Base-by-base conservation (phyloP, 2,797 vertebrate genomes). In the Florisuga fusca region DNA sequence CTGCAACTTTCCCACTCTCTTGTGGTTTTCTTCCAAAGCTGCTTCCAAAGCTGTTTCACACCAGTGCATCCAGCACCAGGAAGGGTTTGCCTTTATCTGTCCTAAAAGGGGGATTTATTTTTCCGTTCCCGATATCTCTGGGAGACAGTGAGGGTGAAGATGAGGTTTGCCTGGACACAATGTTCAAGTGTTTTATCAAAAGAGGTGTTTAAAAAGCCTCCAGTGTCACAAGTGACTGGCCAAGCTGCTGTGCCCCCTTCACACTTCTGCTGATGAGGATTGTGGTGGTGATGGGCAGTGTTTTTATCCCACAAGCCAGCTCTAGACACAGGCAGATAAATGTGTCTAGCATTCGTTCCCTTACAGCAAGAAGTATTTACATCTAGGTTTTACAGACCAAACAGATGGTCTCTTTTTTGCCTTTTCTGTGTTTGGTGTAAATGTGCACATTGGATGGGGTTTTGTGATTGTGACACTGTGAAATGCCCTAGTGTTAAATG, bases 401-500 rank as follows among this genome's bases (percentile, higher is more conserved):
- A 80, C 93, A 93, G 93, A 92, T 95, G 93, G 92, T 68, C 41
- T 82, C 26, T 54, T 63, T 72, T 79, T 73, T 46, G 20, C 66
- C 38, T 71, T 75, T 76, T 54, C 78, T 41, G 3, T 95, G 87
- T 96, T 95, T 96, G 79, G 72, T 94, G 81, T 77, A 85, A 92
- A 50, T 84, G 80, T 92, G 90, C 90, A 69, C 72, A 3, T 74
- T 91, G 84, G 78, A 71, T 90, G 41, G 61, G 78, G 71, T 96
- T 95, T 80, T 93, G 77, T 85, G 92, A 82, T 41, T 89, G 90
- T 95, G 95, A 89, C 90, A 89, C 95, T 94, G 78, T 95, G 90
- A 92, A 93, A 83, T 0, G 3, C 57, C 91, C 15, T 58, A 77
- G 64, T 72, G 86, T 87, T 77, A 92, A 95, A 95, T 89, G 88